Conservation (phyloP, 2,888 invertebrate genomes). For the Ichneumoninae sp. region DNA sequence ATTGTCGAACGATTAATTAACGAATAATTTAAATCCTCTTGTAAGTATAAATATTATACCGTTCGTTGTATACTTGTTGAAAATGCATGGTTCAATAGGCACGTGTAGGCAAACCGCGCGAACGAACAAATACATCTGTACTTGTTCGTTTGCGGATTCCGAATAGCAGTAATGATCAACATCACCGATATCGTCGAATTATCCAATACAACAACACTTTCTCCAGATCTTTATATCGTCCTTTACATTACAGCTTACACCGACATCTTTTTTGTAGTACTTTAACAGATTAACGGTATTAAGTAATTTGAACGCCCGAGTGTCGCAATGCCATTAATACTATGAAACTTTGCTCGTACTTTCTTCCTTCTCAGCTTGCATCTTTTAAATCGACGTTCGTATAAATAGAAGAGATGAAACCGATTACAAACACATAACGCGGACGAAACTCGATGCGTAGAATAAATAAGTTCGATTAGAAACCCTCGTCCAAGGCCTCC, state of each 20-base stretch:
- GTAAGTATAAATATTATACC: slow-evolving; percentile 57
- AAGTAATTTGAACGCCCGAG: slow-evolving; percentile 9
- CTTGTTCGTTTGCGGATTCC: slow-evolving; percentile 11
- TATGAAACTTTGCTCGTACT: background rate
- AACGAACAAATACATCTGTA: slow-evolving; percentile 6
- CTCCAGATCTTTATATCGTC: slow-evolving; percentile 8
- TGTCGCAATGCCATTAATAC: slow-evolving; percentile 18
- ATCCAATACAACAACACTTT: slow-evolving; percentile 3
- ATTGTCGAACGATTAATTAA: slow-evolving; percentile 8
- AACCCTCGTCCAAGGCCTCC: slow-evolving; percentile 45
- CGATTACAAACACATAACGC: slow-evolving; percentile 18
- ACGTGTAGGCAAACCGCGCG: slow-evolving; percentile 54
- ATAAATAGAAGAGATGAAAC: slow-evolving; percentile 19
- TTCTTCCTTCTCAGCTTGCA: background rate
- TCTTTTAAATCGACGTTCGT: background rate
- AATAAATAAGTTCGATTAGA: slow-evolving; percentile 39
- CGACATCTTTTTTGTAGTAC: slow-evolving; percentile 2
- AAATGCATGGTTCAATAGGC: slow-evolving; percentile 64
- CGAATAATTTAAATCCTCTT: slow-evolving; percentile 40
- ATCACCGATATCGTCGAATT: background rate
- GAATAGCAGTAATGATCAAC: slow-evolving; percentile 26
- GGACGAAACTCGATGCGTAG: slow-evolving; percentile 14
- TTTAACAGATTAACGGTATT: slow-evolving; percentile 21
- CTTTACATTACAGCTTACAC: slow-evolving; percentile 14
- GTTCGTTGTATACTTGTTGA: slow-evolving; percentile 58